Base-by-base conservation (phyloP, 2,888 invertebrate genomes). In the Priapulus caudatus region DNA sequence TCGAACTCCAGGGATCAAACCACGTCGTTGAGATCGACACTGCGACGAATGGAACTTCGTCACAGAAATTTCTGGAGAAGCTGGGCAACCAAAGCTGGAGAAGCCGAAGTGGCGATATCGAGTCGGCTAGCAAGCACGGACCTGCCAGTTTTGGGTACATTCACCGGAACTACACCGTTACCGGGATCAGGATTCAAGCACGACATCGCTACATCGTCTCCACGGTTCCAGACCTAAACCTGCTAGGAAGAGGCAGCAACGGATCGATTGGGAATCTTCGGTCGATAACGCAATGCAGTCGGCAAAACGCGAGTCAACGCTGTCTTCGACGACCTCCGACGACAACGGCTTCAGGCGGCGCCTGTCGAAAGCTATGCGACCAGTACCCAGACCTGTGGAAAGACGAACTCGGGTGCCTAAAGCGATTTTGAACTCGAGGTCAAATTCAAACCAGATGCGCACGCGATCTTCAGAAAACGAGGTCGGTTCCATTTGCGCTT, bases 331-430 rank as follows among this genome's bases (percentile, higher is more conserved):
- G 33, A 33, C 33, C 10, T 33, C 33, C 33, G 33, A n/a, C 33
- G 33, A 33, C 33, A n/a, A n/a, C n/a, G n/a, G n/a, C 33, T 33
- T n/a, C n/a, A 33, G 10, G 4, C 5, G 4, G 50, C 15, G 16
- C 15, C 15, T 52, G 52, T 21, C 52, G 16, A 15, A 20, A 43
- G 4, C 45, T 52, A 4, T 52, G 52, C 23, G 10, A 55, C n/a
- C 16, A 52, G 48, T 52, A 55, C 20, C 55, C 52, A 4, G 22
- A 52, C 46, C 54, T 52, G 5, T 52, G 54, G 55, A 52, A 52
- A 22, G 18, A 33, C 4, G 52, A 53, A 47, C 18, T 53, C 5
- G 56, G 55, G 21, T 52, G 49, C n/a, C 33, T 33, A 10, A 33
- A 33, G 33, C 18, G 21, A 52, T 53, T 52, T 50, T 20, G 52